Evolutionary conservation across 2,888 invertebrate species (phyloP).

Genomic region (Fissipunctia ypsillon): DNA sequence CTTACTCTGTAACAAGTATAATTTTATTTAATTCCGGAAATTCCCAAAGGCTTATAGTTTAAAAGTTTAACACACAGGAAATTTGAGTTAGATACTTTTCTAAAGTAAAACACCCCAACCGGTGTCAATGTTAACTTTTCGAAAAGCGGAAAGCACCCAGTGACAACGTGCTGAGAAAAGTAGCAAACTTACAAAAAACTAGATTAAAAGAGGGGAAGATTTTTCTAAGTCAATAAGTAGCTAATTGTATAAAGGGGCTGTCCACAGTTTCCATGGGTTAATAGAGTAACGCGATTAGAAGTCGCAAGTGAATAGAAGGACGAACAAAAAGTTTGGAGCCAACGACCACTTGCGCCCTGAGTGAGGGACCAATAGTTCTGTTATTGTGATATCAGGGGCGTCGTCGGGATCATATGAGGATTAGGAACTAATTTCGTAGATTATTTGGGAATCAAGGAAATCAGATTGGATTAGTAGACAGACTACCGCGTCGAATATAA

Average conservation of each 20-base stretch:
- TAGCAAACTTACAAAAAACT: slow-evolving; percentile 64
- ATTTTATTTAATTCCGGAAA: slow-evolving; percentile 45
- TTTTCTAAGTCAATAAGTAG: slow-evolving; percentile 80
- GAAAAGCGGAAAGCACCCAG: slow-evolving; percentile 57
- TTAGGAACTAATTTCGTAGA: slow-evolving; percentile 59
- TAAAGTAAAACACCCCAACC: slow-evolving; percentile 48
- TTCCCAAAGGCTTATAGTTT: slow-evolving; percentile 47
- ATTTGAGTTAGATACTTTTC: slow-evolving; percentile 58
- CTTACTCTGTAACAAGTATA: slow-evolving; percentile 38
- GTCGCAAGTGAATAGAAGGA: slow-evolving; percentile 81
- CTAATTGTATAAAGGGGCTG: slow-evolving; percentile 85
- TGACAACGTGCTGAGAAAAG: slow-evolving; percentile 54
- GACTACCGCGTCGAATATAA: slow-evolving; percentile 37
- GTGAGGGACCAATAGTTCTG: slow-evolving; percentile 61
- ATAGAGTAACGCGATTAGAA: slow-evolving; percentile 84
- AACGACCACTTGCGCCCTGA: slow-evolving; percentile 63
- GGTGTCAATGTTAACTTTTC: slow-evolving; percentile 63
- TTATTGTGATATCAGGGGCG: slow-evolving; percentile 61
- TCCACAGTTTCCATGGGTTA: slow-evolving; percentile 86
- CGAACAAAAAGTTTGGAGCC: slow-evolving; percentile 73
- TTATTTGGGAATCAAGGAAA: slow-evolving; percentile 55
- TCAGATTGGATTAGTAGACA: slow-evolving; percentile 37
- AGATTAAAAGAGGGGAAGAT: slow-evolving; percentile 68
- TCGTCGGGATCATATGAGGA: slow-evolving; percentile 43
- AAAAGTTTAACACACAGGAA: slow-evolving; percentile 55